Evolutionary conservation across 2,113 vertebrate species (phyloP), one percentile per base, ranked within the genome.

Genomic region (Procapra przewalskii): DNA sequence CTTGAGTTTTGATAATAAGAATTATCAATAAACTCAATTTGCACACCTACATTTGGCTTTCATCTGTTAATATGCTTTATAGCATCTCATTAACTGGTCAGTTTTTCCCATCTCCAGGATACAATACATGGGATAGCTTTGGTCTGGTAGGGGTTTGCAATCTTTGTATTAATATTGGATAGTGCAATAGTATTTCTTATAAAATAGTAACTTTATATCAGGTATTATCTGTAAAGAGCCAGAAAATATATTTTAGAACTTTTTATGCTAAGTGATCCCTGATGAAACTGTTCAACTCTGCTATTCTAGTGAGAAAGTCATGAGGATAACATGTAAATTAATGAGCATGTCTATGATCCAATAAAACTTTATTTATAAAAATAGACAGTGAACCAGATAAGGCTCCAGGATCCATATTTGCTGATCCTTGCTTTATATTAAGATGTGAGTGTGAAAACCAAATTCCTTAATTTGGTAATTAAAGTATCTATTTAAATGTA

Each of bases 351-450:
- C 7, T 88, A 27, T 91, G 3, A 81, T 27, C 40, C 57, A 82
- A 36, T 90, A 82, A 95, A 94, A 71, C 0, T 81, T 94, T 95
- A 90, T 86, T 93, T 86, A 77, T 36, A 96, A 90, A 90, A 80
- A 17, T 3, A 36, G 11, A 23, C 13, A 40, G 1, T 94, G 29
- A 19, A 45, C 6, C 17, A 25, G 16, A 64, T 90, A 95, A 91
- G 12, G 5, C 40, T 64, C 6, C 11, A 2, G 10, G 8, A 13
- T 50, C 21, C 40, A 21, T 7, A 33, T 29, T 50, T 97, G 40
- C 52, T 93, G 88, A 88, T 54, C 27, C 5, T n/a, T 87, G n/a
- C 16, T 50, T 90, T 92, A 48, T 71, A 40, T 52, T 62, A 57
- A 92, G 83, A 90, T 57, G 3, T 71, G 36, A 84, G 2, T 59